Conservation (phyloP, 1,140 invertebrate genomes). For the Neodiprion fabricii region DNA sequence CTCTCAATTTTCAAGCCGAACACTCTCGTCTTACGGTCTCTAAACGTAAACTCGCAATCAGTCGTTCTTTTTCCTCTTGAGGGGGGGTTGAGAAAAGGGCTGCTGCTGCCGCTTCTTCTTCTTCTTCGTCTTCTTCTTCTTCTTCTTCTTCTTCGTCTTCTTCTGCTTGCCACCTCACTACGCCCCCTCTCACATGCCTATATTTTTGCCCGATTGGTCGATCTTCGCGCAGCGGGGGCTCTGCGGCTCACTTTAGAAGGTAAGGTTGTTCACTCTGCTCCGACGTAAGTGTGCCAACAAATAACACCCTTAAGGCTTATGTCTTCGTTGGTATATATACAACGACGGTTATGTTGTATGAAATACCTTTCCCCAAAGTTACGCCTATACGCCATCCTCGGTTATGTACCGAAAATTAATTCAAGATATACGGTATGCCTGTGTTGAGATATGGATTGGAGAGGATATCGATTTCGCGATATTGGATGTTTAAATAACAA, state of each 20-base stretch:
- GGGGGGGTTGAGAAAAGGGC: background rate
- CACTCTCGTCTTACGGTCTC: background rate
- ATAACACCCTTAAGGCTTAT: background rate
- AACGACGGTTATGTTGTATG: too few species aligned
- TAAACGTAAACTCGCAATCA: background rate
- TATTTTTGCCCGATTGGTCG: background rate
- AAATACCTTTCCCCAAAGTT: too few species aligned
- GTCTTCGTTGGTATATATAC: background rate
- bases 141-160: too few species aligned
- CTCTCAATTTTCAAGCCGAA: background rate
- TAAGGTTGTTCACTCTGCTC: background rate
- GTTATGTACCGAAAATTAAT: too few species aligned
- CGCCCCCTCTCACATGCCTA: background rate
- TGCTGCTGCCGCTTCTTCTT: background rate
- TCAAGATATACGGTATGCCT: too few species aligned
- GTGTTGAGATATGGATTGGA: too few species aligned
- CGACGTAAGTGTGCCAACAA: background rate
- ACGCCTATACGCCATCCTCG: too few species aligned
- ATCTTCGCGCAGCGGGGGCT: background rate
- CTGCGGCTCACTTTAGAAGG: background rate
- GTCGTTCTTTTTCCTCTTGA: background rate
- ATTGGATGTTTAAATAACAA: too few species aligned
- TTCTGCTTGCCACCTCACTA: background rate
- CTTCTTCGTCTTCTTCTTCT: too few species aligned
- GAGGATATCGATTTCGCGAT: too few species aligned